Conservation (phyloP, 1,140 invertebrate species). For the Littorina saxatilis region DNA sequence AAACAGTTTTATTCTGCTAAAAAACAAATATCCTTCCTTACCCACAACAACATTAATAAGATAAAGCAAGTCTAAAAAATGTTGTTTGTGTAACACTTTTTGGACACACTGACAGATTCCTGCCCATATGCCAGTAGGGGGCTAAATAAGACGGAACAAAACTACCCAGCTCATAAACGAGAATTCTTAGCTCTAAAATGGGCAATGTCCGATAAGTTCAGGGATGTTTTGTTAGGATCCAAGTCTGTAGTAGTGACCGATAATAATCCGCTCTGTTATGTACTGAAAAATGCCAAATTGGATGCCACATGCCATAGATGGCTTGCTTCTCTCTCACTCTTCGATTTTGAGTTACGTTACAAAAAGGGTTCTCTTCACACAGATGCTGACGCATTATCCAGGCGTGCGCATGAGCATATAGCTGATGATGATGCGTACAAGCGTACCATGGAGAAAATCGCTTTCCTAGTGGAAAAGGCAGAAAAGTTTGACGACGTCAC, state of each 20-base stretch:
- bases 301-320: slow-evolving; percentile 26
- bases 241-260: too few relatives aligned
- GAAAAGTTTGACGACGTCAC: not conserved
- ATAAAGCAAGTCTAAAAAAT: too few relatives aligned
- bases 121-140: slow-evolving; percentile 12
- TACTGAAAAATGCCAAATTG: slow-evolving; percentile 21
- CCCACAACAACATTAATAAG: too few relatives aligned
- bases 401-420: not conserved
- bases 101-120: too few relatives aligned
- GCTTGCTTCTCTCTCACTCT: not conserved
- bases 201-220: not conserved
- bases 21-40: too few relatives aligned
- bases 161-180: slow-evolving; percentile 10
- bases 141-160: not conserved
- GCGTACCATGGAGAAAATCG: not conserved
- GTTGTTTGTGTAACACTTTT: too few relatives aligned
- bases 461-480: too few relatives aligned
- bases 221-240: slow-evolving; percentile 47
- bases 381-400: not conserved
- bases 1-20: too few relatives aligned
- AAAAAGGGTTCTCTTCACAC: not conserved
- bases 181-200: not conserved
- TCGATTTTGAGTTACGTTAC: slow-evolving; percentile 17
- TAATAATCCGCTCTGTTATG: slow-evolving; percentile 31
- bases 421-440: not conserved